Percentiles rank a stretch among this genome's conserved stretches.
phyloP scores from a whole-genome alignment of 1,140 invertebrate species.

The Rhagoletis pomonella region DNA sequence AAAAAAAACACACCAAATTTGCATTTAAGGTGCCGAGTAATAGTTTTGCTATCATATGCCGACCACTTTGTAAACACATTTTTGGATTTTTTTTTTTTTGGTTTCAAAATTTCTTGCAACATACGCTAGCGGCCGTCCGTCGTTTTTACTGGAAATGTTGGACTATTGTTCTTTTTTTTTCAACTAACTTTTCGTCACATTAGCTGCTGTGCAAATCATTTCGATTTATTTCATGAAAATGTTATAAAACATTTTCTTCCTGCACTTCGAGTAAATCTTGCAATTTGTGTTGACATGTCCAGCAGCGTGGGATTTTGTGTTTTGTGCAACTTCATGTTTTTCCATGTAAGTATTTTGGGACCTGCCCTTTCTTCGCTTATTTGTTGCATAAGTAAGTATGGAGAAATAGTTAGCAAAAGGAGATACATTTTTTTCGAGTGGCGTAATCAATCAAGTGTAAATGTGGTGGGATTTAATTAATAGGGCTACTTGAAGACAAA shows the following conservation, averaged over 20 bases:
- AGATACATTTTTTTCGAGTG: neutral
- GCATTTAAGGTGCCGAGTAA: too few species aligned
- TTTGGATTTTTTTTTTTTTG: neutral
- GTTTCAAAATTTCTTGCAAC: neutral
- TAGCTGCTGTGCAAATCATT: neutral
- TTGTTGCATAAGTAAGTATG: neutral
- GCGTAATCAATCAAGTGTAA: neutral
- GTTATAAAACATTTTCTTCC: neutral
- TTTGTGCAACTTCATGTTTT: neutral
- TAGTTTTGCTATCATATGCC: neutral
- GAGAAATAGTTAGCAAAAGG: neutral
- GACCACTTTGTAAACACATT: neutral
- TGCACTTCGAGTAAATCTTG: neutral
- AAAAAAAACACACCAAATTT: neutral
- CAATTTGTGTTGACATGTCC: conserved; percentile 39
- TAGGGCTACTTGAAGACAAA: too few species aligned
- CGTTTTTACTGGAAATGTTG: neutral
- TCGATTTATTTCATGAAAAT: neutral
- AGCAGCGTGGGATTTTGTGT: conserved; percentile 11
- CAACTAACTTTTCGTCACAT: neutral
- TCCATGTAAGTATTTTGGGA: neutral
- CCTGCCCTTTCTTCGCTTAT: neutral
- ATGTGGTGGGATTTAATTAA: too few species aligned
- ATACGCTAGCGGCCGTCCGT: neutral
- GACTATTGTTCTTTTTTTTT: neutral